phyloP scores from a whole-genome alignment of 2,113 vertebrate species.

The Paramisgurnus dabryanus region DNA sequence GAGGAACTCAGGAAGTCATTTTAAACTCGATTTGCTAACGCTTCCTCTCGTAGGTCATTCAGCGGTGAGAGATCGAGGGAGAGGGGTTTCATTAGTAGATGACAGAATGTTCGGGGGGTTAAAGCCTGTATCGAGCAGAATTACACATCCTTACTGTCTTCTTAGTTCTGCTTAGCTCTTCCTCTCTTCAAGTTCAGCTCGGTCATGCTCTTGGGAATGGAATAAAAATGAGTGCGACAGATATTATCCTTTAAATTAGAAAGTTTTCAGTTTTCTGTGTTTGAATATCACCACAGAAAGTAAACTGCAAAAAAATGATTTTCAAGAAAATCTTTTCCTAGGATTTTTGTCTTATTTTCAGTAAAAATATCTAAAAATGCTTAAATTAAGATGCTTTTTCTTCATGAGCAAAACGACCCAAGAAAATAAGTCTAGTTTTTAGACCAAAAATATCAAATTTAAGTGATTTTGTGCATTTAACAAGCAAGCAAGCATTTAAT shows the following conservation, averaged over 20 bases:
- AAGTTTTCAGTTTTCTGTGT: constrained; percentile 31
- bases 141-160: constrained; percentile 48
- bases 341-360: too few relatives aligned
- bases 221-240: constrained; percentile 44
- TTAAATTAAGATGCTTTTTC: too few relatives aligned
- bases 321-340: too few relatives aligned
- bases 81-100: constrained; percentile 39
- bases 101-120: constrained; percentile 36
- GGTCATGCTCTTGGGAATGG: constrained; percentile 38
- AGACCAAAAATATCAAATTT: too few relatives aligned
- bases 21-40: constrained; percentile 34
- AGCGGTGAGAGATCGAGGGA: constrained; percentile 35
- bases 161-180: constrained; percentile 42
- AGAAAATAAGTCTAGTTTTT: too few relatives aligned
- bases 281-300: background rate
- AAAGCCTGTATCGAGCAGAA: constrained; percentile 46
- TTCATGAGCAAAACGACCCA: too few relatives aligned
- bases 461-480: too few relatives aligned
- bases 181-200: constrained; percentile 29
- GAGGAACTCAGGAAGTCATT: constrained; percentile 22
- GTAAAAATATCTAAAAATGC: too few relatives aligned
- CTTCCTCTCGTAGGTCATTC: constrained; percentile 39
- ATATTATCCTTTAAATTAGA: constrained; percentile 31
- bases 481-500: too few relatives aligned
- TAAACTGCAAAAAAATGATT: too few relatives aligned